These are phyloP conservation scores for Machimus rusticus DNA, from an alignment of 2,888 invertebrate species.

Conservation along the genomic window DNA sequence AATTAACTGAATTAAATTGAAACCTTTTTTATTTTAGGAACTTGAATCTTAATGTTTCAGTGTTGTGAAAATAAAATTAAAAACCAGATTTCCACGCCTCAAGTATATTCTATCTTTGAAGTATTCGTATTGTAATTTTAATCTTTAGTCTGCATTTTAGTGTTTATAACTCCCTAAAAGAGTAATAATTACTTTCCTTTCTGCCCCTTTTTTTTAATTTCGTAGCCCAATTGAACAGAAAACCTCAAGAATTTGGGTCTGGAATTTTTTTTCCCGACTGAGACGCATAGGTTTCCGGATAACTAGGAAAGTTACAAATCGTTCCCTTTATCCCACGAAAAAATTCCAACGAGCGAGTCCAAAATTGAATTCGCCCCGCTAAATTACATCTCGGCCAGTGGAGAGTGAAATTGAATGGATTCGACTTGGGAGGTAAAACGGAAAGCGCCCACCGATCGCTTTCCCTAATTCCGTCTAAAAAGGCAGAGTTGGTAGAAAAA, in stretches of 20 bases:
- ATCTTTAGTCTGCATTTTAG: not conserved
- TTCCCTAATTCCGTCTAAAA: not conserved
- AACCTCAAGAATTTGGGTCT: not conserved
- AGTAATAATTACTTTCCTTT: not conserved
- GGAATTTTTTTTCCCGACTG: not conserved
- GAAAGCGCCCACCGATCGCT: not conserved
- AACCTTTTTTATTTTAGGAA: too few species aligned
- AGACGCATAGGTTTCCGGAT: not conserved
- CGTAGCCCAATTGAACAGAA: not conserved
- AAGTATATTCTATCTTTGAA: not conserved
- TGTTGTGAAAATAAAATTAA: too few species aligned
- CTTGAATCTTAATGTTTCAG: too few species aligned
- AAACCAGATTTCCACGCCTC: too few species aligned
- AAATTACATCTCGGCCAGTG: slow-evolving; percentile 1
- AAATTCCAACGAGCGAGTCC: not conserved
- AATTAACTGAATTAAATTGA: too few species aligned
- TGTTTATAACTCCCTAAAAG: not conserved
- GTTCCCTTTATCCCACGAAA: not conserved
- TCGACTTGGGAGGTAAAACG: not conserved
- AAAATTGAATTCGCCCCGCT: not conserved
- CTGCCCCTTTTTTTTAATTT: not conserved
- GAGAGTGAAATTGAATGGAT: slow-evolving; percentile 13
- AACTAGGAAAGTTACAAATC: not conserved
- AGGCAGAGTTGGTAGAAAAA: not conserved
- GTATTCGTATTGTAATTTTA: too few species aligned